Conservation (phyloP, 2,888 invertebrate genomes). For the Galeopsomyia nigrocyanea region DNA sequence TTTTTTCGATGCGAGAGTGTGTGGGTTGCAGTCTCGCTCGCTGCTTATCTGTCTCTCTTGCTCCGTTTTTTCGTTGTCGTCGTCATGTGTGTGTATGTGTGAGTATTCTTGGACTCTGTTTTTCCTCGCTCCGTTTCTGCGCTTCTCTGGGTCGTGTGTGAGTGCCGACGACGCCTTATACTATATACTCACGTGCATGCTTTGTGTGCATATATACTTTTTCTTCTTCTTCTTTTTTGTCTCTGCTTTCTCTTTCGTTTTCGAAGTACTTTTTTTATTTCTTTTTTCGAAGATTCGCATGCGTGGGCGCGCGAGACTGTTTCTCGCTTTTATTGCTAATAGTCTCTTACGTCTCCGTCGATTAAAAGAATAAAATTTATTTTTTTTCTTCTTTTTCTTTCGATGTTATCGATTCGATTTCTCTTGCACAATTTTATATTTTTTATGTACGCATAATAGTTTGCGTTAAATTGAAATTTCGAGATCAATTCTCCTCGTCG, state of each 20-base stretch:
- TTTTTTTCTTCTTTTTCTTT: no score
- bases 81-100: neutral
- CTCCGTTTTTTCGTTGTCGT: constrained; percentile 20
- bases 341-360: no score
- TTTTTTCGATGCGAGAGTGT: neutral
- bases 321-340: constrained; percentile 20
- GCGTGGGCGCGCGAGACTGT: neutral
- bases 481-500: no score
- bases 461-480: no score
- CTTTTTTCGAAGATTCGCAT: constrained; percentile 31
- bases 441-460: no score
- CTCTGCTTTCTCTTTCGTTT: constrained; percentile 30
- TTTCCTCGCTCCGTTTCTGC: no score
- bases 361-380: no score
- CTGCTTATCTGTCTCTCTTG: constrained; percentile 45
- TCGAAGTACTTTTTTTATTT: constrained; percentile 17
- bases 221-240: constrained; percentile 21
- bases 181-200: constrained; percentile 28
- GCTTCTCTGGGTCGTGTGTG: constrained; percentile 13
- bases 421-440: no score
- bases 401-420: no score
- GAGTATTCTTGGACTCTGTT: neutral
- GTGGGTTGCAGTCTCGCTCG: constrained; percentile 61
- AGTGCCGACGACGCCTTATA: constrained; percentile 42
- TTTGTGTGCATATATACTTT: constrained; percentile 35